Base-by-base conservation (phyloP, 2,888 invertebrate species). In the Phorcus lineatus region DNA sequence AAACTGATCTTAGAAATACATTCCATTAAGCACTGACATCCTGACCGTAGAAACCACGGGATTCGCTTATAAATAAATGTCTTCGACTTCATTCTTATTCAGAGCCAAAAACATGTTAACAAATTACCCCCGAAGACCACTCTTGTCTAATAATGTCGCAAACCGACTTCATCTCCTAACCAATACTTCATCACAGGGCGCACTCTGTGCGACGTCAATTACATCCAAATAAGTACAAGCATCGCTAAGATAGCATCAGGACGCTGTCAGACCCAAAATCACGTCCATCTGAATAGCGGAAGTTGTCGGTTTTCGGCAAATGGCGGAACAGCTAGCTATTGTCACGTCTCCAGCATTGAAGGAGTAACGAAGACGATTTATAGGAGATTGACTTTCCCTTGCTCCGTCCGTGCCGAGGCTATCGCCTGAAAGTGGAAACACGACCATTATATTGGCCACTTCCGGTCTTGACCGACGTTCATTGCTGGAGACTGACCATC, bases 221-320 rank as follows among this genome's bases (percentile, higher is more conserved):
- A 17, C 36, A 36, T 70, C 70, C 70, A 70, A 36, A 70, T 70
- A 40, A 40, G 70, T 70, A 70, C 70, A 70, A 36, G 19, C 36
- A 36, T 40, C 40, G 28, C 40, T 36, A n/a, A 70, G 31, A 70
- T 40, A 36, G 70, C 19, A 70, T 70, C 70, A n/a, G 70, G 70
- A 4, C 70, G 28, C 31, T 40, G 40, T n/a, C 70, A 19, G 31
- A 40, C 28, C 24, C 17, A 36, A 40, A 70, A 40, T 70, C 70
- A 70, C 70, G 70, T 70, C 19, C 70, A n/a, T 70, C 70, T 70
- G 40, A 70, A 70, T 70, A 70, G 36, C 70, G 70, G 70, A 70
- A 70, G 70, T 70, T 70, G 70, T 19, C 40, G 70, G 70, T 70
- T 70, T 31, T 70, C 70, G 70, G 70, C 70, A 40, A 70, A 40